A percentile compares a stretch with the other conserved stretches of the same genome.
Conservation (phyloP, 2,888 invertebrate species). For the Galeruca laticollis region DNA sequence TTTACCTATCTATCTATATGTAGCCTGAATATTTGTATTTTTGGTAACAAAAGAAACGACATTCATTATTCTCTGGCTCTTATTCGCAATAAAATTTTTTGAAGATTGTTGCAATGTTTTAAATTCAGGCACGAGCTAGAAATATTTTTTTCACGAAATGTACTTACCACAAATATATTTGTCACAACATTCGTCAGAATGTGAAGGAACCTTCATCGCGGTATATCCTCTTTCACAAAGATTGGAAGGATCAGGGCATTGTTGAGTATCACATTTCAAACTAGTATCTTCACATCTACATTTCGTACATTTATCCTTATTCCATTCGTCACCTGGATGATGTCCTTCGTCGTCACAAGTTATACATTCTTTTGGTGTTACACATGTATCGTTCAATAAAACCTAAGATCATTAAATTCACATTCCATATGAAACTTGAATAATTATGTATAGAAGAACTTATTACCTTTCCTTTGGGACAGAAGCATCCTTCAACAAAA, state of each 20-base stretch:
- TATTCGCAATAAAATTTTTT: too few relatives aligned
- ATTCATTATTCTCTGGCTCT: too few relatives aligned
- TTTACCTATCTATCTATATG: too few relatives aligned
- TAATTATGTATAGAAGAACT: not conserved
- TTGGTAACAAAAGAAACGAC: too few relatives aligned
- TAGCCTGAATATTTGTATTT: too few relatives aligned
- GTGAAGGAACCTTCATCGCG: conserved; percentile 69
- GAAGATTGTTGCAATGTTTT: too few relatives aligned
- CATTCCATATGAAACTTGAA: not conserved
- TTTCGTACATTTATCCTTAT: conserved; percentile 78
- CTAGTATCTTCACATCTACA: conserved; percentile 77
- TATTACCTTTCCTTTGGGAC: conserved; percentile 78
- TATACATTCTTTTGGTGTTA: conserved; percentile 75
- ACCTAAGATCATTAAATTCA: conserved; percentile 65
- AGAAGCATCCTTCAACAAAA: conserved; percentile 86
- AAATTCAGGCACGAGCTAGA: too few relatives aligned
- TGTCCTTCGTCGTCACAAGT: conserved; percentile 83
- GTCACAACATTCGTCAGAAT: conserved; percentile 76
- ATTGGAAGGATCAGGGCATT: conserved; percentile 70
- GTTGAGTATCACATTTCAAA: conserved; percentile 74
- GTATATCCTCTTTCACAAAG: conserved; percentile 74
- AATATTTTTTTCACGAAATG: too few relatives aligned
- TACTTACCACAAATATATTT: conserved; percentile 76
- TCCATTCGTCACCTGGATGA: conserved; percentile 77
- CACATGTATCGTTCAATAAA: conserved; percentile 79